Evolutionary conservation across 92 coral and sea anemone species (phyloP).

Genomic region (Galaxea fascicularis): DNA sequence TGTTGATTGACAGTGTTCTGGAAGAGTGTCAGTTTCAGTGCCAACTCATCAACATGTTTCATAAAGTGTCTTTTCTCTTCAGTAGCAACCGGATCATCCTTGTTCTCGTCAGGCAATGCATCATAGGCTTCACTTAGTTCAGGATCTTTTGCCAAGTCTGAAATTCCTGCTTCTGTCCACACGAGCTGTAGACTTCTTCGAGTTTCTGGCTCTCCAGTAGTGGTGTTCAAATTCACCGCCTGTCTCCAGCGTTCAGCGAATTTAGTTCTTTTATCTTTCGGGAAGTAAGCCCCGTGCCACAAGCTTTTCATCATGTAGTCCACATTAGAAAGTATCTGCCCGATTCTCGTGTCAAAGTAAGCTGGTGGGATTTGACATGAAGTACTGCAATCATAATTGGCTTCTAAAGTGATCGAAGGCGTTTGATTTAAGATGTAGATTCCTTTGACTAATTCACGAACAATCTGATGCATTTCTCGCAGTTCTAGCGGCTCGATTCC

Average conservation of each 20-base stretch:
- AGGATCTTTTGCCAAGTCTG: constrained; percentile 91
- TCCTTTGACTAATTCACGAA: constrained; percentile 92
- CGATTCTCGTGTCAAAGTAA: constrained; percentile 93
- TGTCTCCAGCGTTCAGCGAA: constrained; percentile 99
- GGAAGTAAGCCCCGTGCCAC: constrained; percentile 99
- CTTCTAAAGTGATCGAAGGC: constrained; percentile 92
- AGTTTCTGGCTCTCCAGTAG: constrained; percentile 97
- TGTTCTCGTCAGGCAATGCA: constrained; percentile 78
- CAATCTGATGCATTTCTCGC: constrained; percentile 97
- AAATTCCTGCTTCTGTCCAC: constrained; percentile 99
- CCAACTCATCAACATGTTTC: constrained; percentile 88
- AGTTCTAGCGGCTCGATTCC: constrained; percentile 85
- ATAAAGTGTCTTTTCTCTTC: constrained; percentile 87
- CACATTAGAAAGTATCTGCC: constrained; percentile 90
- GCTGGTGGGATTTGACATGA: constrained; percentile 98
- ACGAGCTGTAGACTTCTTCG: constrained; percentile 89
- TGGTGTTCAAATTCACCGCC: constrained; percentile 91
- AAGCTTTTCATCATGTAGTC: constrained; percentile 99
- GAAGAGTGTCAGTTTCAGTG: constrained; percentile 83
- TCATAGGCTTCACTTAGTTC: constrained; percentile 81
- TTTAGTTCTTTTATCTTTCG: constrained; percentile 95
- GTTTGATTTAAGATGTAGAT: constrained; percentile 90
- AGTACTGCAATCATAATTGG: constrained; percentile 92
- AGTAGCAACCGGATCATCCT: constrained; percentile 76
- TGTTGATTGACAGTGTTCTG: constrained; percentile 90